Percentiles rank a stretch among this genome's conserved stretches.
These are phyloP conservation scores for Neodiprion virginianus DNA, from an alignment of 1,140 invertebrate genomes.

Conservation along the genomic window DNA sequence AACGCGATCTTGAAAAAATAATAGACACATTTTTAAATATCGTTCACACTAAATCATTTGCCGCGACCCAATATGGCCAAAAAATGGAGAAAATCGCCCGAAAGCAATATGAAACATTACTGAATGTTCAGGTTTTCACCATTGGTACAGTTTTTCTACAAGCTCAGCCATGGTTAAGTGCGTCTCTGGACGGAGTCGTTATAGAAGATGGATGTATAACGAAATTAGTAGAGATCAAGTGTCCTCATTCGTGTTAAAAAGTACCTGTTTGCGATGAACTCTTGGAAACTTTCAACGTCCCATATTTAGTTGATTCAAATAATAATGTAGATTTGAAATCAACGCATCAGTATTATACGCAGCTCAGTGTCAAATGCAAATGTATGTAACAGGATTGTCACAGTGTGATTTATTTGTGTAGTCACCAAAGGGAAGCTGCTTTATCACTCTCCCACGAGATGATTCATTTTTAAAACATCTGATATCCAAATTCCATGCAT, in stretches of 20 bases:
- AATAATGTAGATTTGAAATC: conserved; percentile 27
- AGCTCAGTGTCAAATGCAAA: conserved; percentile 31
- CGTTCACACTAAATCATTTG: background rate
- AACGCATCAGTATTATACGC: conserved; percentile 27
- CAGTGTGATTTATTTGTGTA: conserved; percentile 33
- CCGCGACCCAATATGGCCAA: conserved; percentile 20
- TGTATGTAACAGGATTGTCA: conserved; percentile 31
- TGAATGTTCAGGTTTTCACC: conserved; percentile 25
- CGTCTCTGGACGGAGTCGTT: conserved; percentile 35
- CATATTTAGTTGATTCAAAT: conserved; percentile 28
- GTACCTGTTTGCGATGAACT: conserved; percentile 28
- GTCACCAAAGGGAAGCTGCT: conserved; percentile 28
- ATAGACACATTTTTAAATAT: conserved; percentile 23
- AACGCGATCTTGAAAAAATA: conserved; percentile 24
- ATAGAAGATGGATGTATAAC: conserved; percentile 29
- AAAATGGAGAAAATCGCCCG: conserved; percentile 21
- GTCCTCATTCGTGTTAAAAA: conserved; percentile 32
- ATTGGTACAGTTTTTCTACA: conserved; percentile 30
- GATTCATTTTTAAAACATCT: conserved; percentile 26
- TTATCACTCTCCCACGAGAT: conserved; percentile 20
- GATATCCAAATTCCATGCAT: conserved; percentile 28
- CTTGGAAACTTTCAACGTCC: conserved; percentile 25
- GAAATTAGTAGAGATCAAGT: conserved; percentile 40
- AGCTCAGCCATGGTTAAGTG: conserved; percentile 35
- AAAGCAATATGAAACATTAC: conserved; percentile 20